Base-by-base conservation (phyloP, 2,888 invertebrate genomes). In the Achlya flavicornis region DNA sequence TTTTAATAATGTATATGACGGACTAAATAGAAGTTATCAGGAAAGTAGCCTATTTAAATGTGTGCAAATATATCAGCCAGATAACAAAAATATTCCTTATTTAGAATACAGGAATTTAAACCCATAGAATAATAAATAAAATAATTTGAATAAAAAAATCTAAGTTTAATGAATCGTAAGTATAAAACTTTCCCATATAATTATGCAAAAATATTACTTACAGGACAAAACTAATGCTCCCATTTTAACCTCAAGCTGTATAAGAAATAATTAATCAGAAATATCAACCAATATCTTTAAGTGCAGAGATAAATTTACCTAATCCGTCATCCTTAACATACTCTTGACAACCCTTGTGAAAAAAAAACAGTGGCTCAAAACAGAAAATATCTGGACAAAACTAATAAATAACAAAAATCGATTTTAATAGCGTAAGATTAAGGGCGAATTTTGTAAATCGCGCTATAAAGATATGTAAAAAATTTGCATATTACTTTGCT, bases 241-340 rank as follows among this genome's bases (percentile, higher is more conserved):
- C 65, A 69, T 74, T 74, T 68, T 63, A 43, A 76, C 72, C 74
- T 80, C 74, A 80, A 79, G 72, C 84, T 70, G 77, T 78, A 87
- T 85, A 74, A 76, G 64, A 78, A 81, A 88, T 87, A 83, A 89
- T 89, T 88, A 89, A 88, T 89, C 88, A 87, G 78, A 78, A 70
- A 72, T 75, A 78, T 76, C 67, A 63, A 66, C 70, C 75, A 68
- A 75, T 75, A 76, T 68, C 7, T 66, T 65, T 70, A 69, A 77
- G 73, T 71, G 65, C 58, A 57, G 64, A 66, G 63, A 66, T 65
- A 79, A 76, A 88, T 89, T 88, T 88, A 84, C 83, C 81, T 88
- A 89, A 89, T 89, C 88, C 80, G 79, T 87, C 87, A 86, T 77
- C 66, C 67, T 73, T 75, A 66, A 62, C 48, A 48, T n/a, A 43